Percentiles rank a stretch among this genome's conserved stretches.
Evolutionary conservation across 2,888 invertebrate genomes (phyloP).

Genomic region (Parnassius mnemosyne): DNA sequence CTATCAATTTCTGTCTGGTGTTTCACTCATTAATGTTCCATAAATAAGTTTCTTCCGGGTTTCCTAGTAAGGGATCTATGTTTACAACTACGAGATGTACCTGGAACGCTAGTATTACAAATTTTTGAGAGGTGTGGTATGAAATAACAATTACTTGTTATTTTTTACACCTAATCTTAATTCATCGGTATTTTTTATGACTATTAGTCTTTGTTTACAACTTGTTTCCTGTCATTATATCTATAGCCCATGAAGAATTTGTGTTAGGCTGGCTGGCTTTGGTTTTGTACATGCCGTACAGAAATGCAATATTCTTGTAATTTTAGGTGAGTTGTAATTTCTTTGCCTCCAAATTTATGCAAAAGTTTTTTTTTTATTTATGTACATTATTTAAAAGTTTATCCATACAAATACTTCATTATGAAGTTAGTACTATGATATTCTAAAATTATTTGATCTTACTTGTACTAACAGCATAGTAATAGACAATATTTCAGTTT

Average conservation of each 20-base stretch:
- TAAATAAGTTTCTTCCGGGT: conserved; percentile 62
- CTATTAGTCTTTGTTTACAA: conserved; percentile 68
- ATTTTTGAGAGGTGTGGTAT: conserved; percentile 39
- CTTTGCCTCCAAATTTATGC: too few species aligned
- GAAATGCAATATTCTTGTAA: neutral
- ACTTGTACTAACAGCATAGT: neutral
- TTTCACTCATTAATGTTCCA: conserved; percentile 62
- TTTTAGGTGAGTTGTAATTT: neutral
- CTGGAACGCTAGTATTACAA: conserved; percentile 43
- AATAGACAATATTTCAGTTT: conserved; percentile 11
- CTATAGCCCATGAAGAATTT: conserved; percentile 59
- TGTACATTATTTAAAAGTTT: too few species aligned
- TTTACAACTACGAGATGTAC: conserved; percentile 42
- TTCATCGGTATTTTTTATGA: conserved; percentile 50
- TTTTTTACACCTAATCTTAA: conserved; percentile 42
- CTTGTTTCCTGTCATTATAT: conserved; percentile 68
- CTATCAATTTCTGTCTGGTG: conserved; percentile 44
- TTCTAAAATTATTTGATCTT: neutral
- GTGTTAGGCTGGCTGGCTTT: conserved; percentile 30
- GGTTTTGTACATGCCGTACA: neutral
- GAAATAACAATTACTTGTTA: conserved; percentile 39
- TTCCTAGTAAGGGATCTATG: conserved; percentile 55
- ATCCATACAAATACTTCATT: too few species aligned
- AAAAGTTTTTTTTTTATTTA: too few species aligned
- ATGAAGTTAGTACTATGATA: neutral